Conservation (phyloP, 2,888 invertebrate species). For the Orchestes rusci region DNA sequence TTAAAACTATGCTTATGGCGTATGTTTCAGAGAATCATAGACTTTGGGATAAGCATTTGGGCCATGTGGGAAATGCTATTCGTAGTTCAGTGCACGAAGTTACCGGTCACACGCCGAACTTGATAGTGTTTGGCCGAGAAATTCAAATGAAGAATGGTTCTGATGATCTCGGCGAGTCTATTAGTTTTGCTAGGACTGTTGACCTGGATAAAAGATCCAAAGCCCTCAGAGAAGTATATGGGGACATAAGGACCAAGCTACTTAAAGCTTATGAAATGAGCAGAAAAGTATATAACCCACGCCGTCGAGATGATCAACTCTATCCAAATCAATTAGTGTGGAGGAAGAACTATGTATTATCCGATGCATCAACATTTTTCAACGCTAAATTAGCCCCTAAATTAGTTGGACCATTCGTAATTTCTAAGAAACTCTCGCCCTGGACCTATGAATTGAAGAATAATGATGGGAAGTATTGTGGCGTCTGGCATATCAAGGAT, state of each 20-base stretch:
- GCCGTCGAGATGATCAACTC: neutral
- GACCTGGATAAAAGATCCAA: neutral
- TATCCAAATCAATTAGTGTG: constrained; percentile 1
- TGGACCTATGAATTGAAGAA: constrained; percentile 21
- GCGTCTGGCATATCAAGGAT: constrained; percentile 22
- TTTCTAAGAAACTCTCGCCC: neutral
- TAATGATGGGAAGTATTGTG: constrained; percentile 10
- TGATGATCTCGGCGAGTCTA: neutral
- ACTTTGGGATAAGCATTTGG: constrained; percentile 23
- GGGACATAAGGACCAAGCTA: neutral
- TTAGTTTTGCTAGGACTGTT: neutral
- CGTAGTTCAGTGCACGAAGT: constrained; percentile 20
- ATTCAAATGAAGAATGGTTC: neutral
- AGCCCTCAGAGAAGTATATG: neutral
- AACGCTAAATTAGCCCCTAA: constrained; percentile 24
- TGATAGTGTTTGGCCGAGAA: constrained; percentile 24
- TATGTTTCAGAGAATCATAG: constrained; percentile 29
- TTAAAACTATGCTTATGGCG: constrained; percentile 33
- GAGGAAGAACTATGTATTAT: constrained; percentile 1
- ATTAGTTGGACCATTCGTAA: constrained; percentile 25
- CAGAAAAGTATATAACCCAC: constrained; percentile 6
- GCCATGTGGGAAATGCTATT: constrained; percentile 16
- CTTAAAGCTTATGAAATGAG: constrained; percentile 26
- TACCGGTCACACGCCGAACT: constrained; percentile 19
- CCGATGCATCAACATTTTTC: no score